These are phyloP conservation scores for Ectemnius cavifrons DNA, from an alignment of 2,888 invertebrate species.

Conservation along the genomic window DNA sequence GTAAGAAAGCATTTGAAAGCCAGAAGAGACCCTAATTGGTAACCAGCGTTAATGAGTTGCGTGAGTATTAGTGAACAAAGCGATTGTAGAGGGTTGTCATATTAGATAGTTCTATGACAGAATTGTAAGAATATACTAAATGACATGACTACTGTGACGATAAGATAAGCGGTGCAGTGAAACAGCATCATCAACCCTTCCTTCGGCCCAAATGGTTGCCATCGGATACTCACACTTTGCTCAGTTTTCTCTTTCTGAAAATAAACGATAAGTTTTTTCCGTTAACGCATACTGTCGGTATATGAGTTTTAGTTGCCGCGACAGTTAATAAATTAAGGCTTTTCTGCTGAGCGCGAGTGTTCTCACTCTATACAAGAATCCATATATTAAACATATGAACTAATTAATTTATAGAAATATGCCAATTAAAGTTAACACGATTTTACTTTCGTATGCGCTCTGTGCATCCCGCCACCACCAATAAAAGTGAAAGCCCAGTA, in stretches of 20 bases:
- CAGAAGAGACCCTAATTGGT: too few species aligned
- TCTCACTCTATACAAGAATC: too few species aligned
- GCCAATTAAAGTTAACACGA: neutral
- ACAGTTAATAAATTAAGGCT: slow-evolving; percentile 30
- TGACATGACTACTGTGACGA: slow-evolving; percentile 63
- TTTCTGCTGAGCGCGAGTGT: neutral
- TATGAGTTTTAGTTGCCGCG: slow-evolving; percentile 37
- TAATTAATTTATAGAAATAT: neutral
- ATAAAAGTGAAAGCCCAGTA: neutral
- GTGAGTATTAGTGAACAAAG: slow-evolving; percentile 25
- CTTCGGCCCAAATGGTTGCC: slow-evolving; percentile 61
- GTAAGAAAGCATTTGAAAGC: too few species aligned
- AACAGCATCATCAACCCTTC: slow-evolving; percentile 65
- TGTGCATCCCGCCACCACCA: slow-evolving; percentile 4
- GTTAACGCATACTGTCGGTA: slow-evolving; percentile 56
- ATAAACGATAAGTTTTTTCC: slow-evolving; percentile 68
- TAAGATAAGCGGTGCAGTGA: slow-evolving; percentile 70
- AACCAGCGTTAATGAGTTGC: too few species aligned
- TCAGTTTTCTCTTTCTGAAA: slow-evolving; percentile 78
- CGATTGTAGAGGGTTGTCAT: slow-evolving; percentile 8
- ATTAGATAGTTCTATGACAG: slow-evolving; percentile 35
- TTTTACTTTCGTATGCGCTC: neutral
- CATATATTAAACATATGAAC: neutral
- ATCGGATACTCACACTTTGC: slow-evolving; percentile 80
- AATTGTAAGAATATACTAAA: slow-evolving; percentile 58